These are phyloP conservation scores for Cheilosia urbana DNA, from an alignment of 2,888 invertebrate species.

Conservation along the genomic window DNA sequence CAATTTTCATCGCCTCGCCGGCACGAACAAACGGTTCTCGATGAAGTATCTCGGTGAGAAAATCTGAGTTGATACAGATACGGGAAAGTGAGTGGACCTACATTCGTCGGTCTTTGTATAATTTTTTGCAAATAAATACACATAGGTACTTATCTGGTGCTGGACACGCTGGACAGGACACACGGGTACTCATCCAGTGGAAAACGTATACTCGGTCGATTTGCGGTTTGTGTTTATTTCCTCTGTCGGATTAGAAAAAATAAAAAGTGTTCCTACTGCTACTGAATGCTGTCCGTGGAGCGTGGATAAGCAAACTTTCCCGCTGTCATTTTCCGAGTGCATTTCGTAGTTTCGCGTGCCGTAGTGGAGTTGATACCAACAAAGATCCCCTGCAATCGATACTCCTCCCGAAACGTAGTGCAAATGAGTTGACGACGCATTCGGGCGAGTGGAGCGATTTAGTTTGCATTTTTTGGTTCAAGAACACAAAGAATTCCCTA, in stretches of 20 bases:
- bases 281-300: conserved; percentile 13
- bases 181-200: conserved; percentile 12
- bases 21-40: conserved; percentile 39
- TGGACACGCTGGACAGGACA: conserved; percentile 4
- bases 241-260: conserved; percentile 34
- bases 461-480: conserved; percentile 16
- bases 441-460: conserved; percentile 31
- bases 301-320: conserved; percentile 27
- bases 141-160: background rate
- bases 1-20: conserved; percentile 52
- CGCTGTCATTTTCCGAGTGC: conserved; percentile 16
- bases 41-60: conserved; percentile 42
- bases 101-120: conserved; percentile 70
- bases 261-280: too few species aligned
- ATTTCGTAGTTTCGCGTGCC: conserved; percentile 2
- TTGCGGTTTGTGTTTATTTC: conserved; percentile 28
- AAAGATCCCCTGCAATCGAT: conserved; percentile 55
- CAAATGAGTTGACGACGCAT: conserved; percentile 64
- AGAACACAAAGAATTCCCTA: conserved; percentile 20
- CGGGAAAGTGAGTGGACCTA: conserved; percentile 78
- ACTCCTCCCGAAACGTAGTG: conserved; percentile 38
- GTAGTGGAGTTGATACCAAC: background rate
- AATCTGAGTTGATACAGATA: conserved; percentile 79
- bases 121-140: conserved; percentile 54
- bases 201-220: background rate